Percentiles rank a stretch among this genome's conserved stretches.
Conservation (phyloP, 2,797 vertebrate species). For the Sebastes taczanowskii region DNA sequence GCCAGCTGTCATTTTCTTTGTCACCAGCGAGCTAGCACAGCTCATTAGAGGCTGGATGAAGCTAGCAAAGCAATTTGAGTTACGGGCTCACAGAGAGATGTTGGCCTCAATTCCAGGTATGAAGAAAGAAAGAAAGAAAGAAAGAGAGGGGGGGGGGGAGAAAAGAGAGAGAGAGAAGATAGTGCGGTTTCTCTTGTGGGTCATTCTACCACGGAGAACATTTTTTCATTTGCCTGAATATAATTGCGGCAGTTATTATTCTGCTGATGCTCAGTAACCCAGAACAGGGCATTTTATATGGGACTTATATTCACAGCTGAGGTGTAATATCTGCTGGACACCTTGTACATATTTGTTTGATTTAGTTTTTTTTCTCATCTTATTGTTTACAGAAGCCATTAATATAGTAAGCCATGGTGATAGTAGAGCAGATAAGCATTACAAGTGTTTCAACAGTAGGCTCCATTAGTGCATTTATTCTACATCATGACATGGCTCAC, state of each 20-base stretch:
- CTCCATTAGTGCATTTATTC: not conserved
- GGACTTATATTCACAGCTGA: slow-evolving; percentile 24
- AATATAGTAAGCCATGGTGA: not conserved
- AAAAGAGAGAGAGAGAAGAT: not conserved
- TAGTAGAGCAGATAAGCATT: not conserved
- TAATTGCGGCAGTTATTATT: slow-evolving; percentile 55
- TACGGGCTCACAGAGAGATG: not conserved
- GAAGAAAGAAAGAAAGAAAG: not conserved
- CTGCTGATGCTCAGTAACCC: slow-evolving; percentile 43
- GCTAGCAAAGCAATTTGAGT: slow-evolving; percentile 39
- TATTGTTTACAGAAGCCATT: not conserved
- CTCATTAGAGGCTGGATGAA: slow-evolving; percentile 56
- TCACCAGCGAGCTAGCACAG: slow-evolving; percentile 31
- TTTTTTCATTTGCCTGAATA: slow-evolving; percentile 50
- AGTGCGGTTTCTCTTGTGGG: slow-evolving; percentile 1
- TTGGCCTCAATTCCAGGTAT: slow-evolving; percentile 35
- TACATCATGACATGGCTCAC: not conserved
- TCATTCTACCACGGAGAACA: slow-evolving; percentile 22
- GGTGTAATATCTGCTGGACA: slow-evolving; percentile 28
- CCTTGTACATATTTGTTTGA: slow-evolving; percentile 5
- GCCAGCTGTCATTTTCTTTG: slow-evolving; percentile 45
- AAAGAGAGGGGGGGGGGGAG: not conserved
- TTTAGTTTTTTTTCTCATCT: not conserved
- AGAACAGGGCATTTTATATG: slow-evolving; percentile 27
- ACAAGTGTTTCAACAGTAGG: not conserved